Percentiles rank a stretch among this genome's conserved stretches.
phyloP scores from a whole-genome alignment of 2,888 invertebrate genomes.

The Cepaea hortensis region DNA sequence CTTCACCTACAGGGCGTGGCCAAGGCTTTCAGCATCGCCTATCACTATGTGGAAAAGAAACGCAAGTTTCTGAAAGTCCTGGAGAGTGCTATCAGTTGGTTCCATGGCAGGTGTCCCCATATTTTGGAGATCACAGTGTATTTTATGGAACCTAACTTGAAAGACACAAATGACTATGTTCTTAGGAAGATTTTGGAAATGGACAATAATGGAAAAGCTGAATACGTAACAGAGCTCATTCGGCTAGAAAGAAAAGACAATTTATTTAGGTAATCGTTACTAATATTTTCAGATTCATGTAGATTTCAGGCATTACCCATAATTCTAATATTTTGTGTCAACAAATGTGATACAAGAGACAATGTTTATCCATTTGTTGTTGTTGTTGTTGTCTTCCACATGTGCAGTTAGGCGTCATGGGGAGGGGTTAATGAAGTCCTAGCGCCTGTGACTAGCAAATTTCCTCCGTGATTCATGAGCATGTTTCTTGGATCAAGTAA shows the following conservation, averaged over 20 bases:
- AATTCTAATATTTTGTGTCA: not conserved
- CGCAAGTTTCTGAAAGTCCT: slow-evolving; percentile 73
- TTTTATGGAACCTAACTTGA: slow-evolving; percentile 72
- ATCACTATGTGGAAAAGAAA: slow-evolving; percentile 73
- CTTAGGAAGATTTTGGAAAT: slow-evolving; percentile 74
- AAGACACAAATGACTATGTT: slow-evolving; percentile 64
- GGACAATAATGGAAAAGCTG: slow-evolving; percentile 67
- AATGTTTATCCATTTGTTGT: not conserved
- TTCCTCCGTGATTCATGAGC: no score
- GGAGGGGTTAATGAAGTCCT: no score
- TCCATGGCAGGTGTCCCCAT: slow-evolving; percentile 71
- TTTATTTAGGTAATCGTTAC: slow-evolving; percentile 69
- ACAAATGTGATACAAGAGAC: not conserved
- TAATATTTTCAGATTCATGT: not conserved
- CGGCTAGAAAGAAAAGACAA: slow-evolving; percentile 74
- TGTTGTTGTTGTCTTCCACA: no score
- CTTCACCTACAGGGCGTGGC: slow-evolving; percentile 70
- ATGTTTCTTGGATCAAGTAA: no score
- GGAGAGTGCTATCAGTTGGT: slow-evolving; percentile 75
- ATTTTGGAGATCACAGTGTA: slow-evolving; percentile 72
- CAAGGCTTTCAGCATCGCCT: slow-evolving; percentile 75
- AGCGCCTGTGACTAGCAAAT: no score
- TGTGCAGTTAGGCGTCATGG: no score
- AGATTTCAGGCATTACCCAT: not conserved
- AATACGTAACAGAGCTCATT: slow-evolving; percentile 61